Base-by-base conservation (phyloP, 2,797 vertebrate genomes). In the Thaleichthys pacificus region DNA sequence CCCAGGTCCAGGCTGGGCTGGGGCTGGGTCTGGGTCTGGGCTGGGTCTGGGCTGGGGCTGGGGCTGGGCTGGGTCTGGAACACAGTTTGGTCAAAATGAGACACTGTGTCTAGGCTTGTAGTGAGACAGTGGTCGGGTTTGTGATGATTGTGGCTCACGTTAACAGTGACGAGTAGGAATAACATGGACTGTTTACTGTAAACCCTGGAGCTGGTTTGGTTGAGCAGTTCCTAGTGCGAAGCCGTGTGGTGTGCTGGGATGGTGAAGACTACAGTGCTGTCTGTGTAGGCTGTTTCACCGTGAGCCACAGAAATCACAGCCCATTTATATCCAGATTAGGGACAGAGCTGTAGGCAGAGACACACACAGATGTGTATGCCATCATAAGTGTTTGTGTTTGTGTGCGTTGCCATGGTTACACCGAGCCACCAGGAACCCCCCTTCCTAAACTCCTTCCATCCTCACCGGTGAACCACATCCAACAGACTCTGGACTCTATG, bases 251-350 rank as follows among this genome's bases (percentile, higher is more conserved):
- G 51, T 5, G 51, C 19, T 56, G 19, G 51, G 17, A 14, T 26
- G 60, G 24, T 15, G 14, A 28, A 26, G 60, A 26, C 4, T 28
- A 24, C 9, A 3, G 12, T 61, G 21, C 17, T 51, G 32, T 21
- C 63, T 68, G 47, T 30, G 61, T 73, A 70, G 77, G 4, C 57
- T 26, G 60, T 32, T 5, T 12, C 42, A 66, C 66, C 69, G 28
- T 35, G n/a, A 56, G 78, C 63, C 15, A 6, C 56, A 56, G 54
- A 58, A 63, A 68, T 61, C 51, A 69, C 28, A 14, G 2, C 24
- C 7, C 69, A 70, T 80, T 77, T 62, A 69, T 77, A 74, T 80
- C 73, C 70, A 58, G 51, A 68, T 81, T 71, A 76, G 70, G 70
- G 61, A 63, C 5, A 47, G 42, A 47, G 35, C 69, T 38, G 60